Percentiles rank a stretch among this genome's conserved stretches.
Conservation (phyloP, 2,113 vertebrate genomes). For the Ascaphus truei region DNA sequence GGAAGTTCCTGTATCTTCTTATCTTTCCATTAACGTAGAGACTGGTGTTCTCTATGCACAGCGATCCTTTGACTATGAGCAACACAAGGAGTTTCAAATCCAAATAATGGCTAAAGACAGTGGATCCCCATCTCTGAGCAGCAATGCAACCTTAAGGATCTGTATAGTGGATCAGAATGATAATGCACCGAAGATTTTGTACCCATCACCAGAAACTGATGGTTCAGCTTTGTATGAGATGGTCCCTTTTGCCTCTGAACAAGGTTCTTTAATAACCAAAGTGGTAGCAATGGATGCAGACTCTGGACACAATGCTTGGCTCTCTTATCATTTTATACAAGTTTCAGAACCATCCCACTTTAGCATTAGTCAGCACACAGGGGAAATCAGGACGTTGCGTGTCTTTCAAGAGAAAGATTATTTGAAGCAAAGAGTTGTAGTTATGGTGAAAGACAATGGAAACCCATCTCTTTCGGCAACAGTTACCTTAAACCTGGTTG, state of each 20-base stretch:
- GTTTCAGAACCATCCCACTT: constrained; percentile 36
- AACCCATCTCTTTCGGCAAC: constrained; percentile 19
- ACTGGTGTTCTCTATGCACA: constrained; percentile 55
- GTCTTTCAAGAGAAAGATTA: constrained; percentile 48
- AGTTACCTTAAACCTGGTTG: constrained; percentile 2
- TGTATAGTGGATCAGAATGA: constrained; percentile 54
- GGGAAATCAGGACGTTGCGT: constrained; percentile 47
- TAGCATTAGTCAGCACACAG: constrained; percentile 41
- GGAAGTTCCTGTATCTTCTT: constrained; percentile 31
- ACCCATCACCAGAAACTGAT: background rate
- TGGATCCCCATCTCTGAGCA: constrained; percentile 41
- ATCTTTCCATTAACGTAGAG: constrained; percentile 39
- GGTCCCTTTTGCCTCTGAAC: constrained; percentile 33
- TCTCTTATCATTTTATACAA: constrained; percentile 43
- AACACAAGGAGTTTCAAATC: constrained; percentile 35
- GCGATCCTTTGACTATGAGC: constrained; percentile 46
- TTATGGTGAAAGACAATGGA: constrained; percentile 59
- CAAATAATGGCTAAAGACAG: constrained; percentile 21
- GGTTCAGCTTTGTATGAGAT: background rate
- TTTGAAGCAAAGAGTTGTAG: constrained; percentile 45
- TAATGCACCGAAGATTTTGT: constrained; percentile 42
- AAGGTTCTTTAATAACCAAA: constrained; percentile 39
- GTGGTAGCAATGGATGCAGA: constrained; percentile 44
- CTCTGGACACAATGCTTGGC: no score
- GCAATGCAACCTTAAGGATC: constrained; percentile 42